Conservation (phyloP, 1,140 invertebrate species). For the Augochlora pura region DNA sequence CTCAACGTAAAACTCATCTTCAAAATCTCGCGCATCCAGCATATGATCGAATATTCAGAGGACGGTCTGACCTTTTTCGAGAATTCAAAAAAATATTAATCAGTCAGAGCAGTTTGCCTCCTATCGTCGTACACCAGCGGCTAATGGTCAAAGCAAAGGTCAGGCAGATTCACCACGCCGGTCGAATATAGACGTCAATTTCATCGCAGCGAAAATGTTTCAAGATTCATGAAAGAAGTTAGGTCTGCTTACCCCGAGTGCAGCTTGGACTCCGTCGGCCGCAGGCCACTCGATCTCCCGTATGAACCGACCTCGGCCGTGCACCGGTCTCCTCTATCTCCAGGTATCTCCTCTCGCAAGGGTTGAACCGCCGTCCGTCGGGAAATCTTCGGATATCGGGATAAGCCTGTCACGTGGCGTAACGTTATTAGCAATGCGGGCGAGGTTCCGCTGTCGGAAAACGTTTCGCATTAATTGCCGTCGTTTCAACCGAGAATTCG, state of each 20-base stretch:
- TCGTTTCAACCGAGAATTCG: background rate
- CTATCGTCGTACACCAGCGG: background rate
- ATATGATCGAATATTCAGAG: too few species aligned
- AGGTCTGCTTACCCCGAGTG: background rate
- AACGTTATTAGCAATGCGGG: slow-evolving; percentile 41
- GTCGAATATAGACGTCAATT: background rate
- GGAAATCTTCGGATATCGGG: slow-evolving; percentile 52
- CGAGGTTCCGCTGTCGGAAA: background rate
- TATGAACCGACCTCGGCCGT: background rate
- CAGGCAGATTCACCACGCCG: background rate
- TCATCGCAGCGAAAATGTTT: background rate
- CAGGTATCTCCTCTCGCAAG: slow-evolving; percentile 12
- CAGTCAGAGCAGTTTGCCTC: too few species aligned
- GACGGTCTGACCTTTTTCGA: too few species aligned
- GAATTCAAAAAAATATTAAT: too few species aligned
- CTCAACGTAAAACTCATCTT: too few species aligned
- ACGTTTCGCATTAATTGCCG: background rate
- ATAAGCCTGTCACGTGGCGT: slow-evolving; percentile 5
- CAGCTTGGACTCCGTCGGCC: background rate
- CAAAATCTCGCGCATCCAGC: too few species aligned
- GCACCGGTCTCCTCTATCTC: background rate
- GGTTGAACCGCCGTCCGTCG: slow-evolving; percentile 6
- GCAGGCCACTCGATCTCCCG: background rate
- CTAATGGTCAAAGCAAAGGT: background rate
- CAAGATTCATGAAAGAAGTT: background rate